Base-by-base conservation (phyloP, 30 jellyfish, hydroid and myxozoan species). In the Cassiopea andromeda region DNA sequence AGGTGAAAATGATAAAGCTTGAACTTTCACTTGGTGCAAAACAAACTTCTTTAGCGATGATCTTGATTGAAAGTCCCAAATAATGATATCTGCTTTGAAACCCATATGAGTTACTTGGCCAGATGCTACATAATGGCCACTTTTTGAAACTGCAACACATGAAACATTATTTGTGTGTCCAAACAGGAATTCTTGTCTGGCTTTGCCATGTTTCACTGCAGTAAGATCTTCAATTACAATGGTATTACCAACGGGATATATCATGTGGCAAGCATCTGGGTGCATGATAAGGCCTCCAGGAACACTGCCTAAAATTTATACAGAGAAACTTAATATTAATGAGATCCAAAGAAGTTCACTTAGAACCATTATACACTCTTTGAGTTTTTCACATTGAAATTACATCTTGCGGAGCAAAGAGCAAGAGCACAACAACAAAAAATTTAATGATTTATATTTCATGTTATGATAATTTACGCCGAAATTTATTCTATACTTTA, bases 91-190 rank as follows among this genome's bases (percentile, higher is more conserved):
- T 48, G 99, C 99, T 71, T 91, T 95, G 82, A 95, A 95, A 2
- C 99, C 99, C 99, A 95, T 95, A 87, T 95, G 98, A 2, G 99
- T 95, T 13, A 84, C 93, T 87, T 95, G 99, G 17, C 99, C 99
- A 18, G 99, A 95, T 17, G 99, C 99, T 46, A 95, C 88, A 87
- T 44, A 87, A 0, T 73, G 83, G 19, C 99, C 99, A 91, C 92
- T 82, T 73, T 91, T 95, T 74, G 99, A 90, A 14, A 95, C 93
- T 45, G 99, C 95, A 78, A 95, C 81, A 70, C 99, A 95, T 27
- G 99, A 90, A 14, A 95, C 99, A 87, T 95, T 95, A 87, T 95
- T 87, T 46, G 97, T 95, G 67, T 94, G 99, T 27, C 99, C 99
- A 67, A 97, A 90, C 7, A 94, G 93, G 79, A 90, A 94, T 69